A percentile compares a stretch with the other conserved stretches of the same genome.
phyloP scores from a whole-genome alignment of 1,140 invertebrate species.

The Neodiprion pinetum region DNA sequence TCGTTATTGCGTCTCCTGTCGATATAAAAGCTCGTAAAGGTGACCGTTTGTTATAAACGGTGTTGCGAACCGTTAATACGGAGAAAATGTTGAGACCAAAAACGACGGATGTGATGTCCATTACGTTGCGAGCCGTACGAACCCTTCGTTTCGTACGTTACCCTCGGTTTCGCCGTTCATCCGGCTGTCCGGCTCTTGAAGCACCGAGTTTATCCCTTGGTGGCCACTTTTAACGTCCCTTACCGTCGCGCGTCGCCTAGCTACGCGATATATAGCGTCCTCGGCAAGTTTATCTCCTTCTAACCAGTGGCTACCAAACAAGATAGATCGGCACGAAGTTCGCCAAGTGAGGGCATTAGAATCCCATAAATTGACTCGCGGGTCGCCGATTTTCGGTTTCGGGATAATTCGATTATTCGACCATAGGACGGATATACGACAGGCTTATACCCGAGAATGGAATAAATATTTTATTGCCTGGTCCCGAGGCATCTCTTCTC shows the following conservation, averaged over 20 bases:
- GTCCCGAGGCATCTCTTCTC: too few species aligned
- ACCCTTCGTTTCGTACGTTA: background rate
- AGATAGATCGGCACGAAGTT: conserved; percentile 15
- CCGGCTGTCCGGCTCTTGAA: conserved; percentile 3
- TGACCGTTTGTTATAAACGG: background rate
- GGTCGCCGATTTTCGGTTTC: conserved; percentile 18
- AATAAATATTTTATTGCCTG: background rate
- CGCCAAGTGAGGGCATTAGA: conserved; percentile 17
- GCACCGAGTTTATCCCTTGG: conserved; percentile 10
- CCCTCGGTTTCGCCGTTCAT: conserved; percentile 16
- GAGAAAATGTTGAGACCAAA: background rate
- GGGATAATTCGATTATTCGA: conserved; percentile 15
- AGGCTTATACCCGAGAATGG: background rate
- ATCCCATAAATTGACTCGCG: conserved; percentile 18
- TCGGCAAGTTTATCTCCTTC: conserved; percentile 20
- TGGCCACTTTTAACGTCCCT: conserved; percentile 15
- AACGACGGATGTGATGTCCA: conserved; percentile 16
- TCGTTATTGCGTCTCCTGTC: too few species aligned
- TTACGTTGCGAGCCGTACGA: conserved; percentile 1
- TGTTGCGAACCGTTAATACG: too few species aligned
- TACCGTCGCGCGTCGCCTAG: background rate
- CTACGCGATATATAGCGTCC: conserved; percentile 14
- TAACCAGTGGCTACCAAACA: conserved; percentile 18
- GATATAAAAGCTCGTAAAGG: too few species aligned
- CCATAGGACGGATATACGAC: conserved; percentile 8